Base-by-base conservation (phyloP, 2,113 vertebrate species). In the Leptosomus discolor region DNA sequence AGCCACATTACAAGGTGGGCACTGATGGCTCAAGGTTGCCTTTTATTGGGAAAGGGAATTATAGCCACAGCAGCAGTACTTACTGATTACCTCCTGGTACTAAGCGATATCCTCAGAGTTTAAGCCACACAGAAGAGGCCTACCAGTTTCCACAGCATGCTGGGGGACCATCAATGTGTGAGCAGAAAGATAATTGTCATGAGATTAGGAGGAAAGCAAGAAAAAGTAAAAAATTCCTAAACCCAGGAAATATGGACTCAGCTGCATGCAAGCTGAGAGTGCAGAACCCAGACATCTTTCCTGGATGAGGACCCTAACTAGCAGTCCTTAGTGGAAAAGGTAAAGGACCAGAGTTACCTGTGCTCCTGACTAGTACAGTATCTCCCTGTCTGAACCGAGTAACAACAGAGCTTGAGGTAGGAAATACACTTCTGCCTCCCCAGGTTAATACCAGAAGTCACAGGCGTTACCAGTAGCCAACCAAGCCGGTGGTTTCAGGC, bases 81-180 rank as follows among this genome's bases (percentile, higher is more conserved):
- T 79, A 70, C 12, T 51, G 26, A 45, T 70, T 34, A 64, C 37
- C 11, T 71, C 18, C 23, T 45, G 37, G 16, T 4, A 75, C 15
- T 3, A 88, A 8, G 15, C n/a, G 54, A 77, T 37, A 34, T 9
- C 32, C 5, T 70, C 21, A 24, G 37, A 23, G 27, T 22, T 85
- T 79, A 76, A 64, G 20, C 34, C 43, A 69, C 24, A 46, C 15
- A 79, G 73, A 87, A 61, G 11, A 53, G 5, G 17, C 22, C 78
- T 58, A 57, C 4, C 27, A 70, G 22, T 39, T 84, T 84, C 50
- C 39, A 51, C 18, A 80, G n/a, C 34, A 65, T 2, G 3, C 3
- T 11, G 2, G 9, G 36, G 19, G 29, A 41, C 11, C 0, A 6
- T 5, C 29, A 37, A 3, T 12, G 5, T 41, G 7, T 63, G 75